A percentile compares a stretch with the other conserved stretches of the same genome.
Evolutionary conservation across 2,797 vertebrate species (phyloP).

Genomic region (Pseudomugil gertrudae): DNA sequence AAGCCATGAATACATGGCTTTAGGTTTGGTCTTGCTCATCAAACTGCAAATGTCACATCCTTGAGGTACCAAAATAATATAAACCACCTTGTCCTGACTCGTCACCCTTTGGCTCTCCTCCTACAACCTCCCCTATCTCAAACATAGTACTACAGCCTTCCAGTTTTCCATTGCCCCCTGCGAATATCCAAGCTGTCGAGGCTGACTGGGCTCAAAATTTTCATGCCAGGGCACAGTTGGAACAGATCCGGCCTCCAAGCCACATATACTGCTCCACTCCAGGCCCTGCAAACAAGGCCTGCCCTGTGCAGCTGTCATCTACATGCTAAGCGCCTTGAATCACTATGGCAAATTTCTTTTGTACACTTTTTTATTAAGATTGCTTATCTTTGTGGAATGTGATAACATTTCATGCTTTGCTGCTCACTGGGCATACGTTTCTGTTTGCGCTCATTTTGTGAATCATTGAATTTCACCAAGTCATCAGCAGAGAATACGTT

Average conservation of each 20-base stretch:
- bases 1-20: background rate
- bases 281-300: conserved; percentile 76
- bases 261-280: conserved; percentile 69
- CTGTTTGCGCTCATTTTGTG: conserved; percentile 36
- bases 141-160: conserved; percentile 62
- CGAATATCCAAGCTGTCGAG: conserved; percentile 84
- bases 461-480: conserved; percentile 44
- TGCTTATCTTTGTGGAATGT: conserved; percentile 49
- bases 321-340: conserved; percentile 75
- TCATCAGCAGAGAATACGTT: conserved; percentile 27
- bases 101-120: conserved; percentile 44
- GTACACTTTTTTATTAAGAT: conserved; percentile 53
- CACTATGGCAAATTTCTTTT: conserved; percentile 50
- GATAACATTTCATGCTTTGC: conserved; percentile 56
- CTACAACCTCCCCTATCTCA: conserved; percentile 56
- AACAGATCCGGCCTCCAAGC: conserved; percentile 82
- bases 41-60: conserved; percentile 63
- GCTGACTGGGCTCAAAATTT: conserved; percentile 74
- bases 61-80: conserved; percentile 64
- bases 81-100: conserved; percentile 67
- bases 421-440: conserved; percentile 49
- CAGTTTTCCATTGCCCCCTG: conserved; percentile 81
- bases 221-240: conserved; percentile 84
- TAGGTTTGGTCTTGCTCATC: conserved; percentile 39
- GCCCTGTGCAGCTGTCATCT: conserved; percentile 74